Base-by-base conservation (phyloP, 2,797 vertebrate genomes). In the Notoglanidium macrostoma region DNA sequence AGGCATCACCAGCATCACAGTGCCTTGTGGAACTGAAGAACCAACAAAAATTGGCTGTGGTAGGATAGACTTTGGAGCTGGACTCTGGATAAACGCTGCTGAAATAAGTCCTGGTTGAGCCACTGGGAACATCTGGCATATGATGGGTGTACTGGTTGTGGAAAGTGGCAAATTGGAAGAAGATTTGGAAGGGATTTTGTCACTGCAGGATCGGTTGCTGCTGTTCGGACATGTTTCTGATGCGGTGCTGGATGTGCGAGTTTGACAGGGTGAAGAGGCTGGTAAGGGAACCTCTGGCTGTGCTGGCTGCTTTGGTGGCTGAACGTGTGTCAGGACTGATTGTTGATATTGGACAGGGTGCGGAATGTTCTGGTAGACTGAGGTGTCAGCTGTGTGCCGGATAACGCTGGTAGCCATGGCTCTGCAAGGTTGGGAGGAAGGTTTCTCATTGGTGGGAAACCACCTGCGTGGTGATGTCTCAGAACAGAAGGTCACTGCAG, bases 81-180 rank as follows among this genome's bases (percentile, higher is more conserved):
- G 87, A 26, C 96, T 90, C 77, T 97, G 98, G 91, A 98, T 94
- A 81, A 98, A 97, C 2, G 97, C 95, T 10, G 97, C 96, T 19
- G 97, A 95, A 85, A 99, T 94, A 91, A 97, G 92, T 83, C 96
- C 94, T 1, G 96, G 95, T 85, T 97, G 97, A 91, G 93, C 94
- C 84, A 98, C 91, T 1, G 98, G 98, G 92, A 99, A 96, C 97
- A 99, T 98, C 80, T 99, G 98, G 95, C 98, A 99, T 90, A 99
- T 95, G 92, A 99, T 95, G 0, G 97, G 96, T 85, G 97, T 92
- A 87, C 94, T 96, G 57, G 96, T 90, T 90, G 96, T 91, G 0
- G 96, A 94, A 88, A 94, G 91, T 3, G 96, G 93, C 51, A 95
- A 92, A 89, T 95, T 90, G 0, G 94, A 92, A 70, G 93, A 80